Conservation (phyloP, 1,140 invertebrate species). For the Euschistus heros region DNA sequence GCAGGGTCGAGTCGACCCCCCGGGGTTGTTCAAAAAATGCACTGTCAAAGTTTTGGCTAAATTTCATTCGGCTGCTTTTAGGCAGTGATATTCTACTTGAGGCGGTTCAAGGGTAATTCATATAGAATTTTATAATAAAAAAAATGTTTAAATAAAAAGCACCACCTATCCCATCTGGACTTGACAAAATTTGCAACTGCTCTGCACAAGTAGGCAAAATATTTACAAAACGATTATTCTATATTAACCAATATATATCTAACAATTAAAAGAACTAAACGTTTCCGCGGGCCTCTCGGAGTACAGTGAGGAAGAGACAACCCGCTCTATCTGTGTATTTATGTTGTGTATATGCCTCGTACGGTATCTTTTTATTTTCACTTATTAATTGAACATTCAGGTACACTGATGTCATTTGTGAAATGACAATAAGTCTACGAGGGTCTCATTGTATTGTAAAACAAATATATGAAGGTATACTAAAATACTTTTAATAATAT, state of each 20-base stretch:
- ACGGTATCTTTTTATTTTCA: slow-evolving; percentile 11
- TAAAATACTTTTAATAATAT: slow-evolving; percentile 21
- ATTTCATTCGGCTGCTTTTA: background rate
- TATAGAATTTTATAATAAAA: slow-evolving; percentile 8
- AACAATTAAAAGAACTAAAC: background rate
- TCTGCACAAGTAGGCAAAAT: slow-evolving; percentile 12
- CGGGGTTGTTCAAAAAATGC: slow-evolving; percentile 26
- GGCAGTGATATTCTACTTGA: background rate
- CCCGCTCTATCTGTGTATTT: background rate
- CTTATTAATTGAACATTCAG: slow-evolving; percentile 19
- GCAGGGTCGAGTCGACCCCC: slow-evolving; percentile 23
- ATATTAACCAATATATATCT: background rate
- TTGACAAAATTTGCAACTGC: slow-evolving; percentile 26
- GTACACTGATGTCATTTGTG: slow-evolving; percentile 14
- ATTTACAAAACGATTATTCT: slow-evolving; percentile 9
- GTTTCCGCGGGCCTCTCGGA: background rate
- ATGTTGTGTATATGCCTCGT: slow-evolving; percentile 5
- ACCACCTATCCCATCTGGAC: slow-evolving; percentile 21
- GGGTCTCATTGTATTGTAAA: slow-evolving; percentile 16
- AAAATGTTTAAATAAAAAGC: slow-evolving; percentile 19
- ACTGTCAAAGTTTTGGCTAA: slow-evolving; percentile 13
- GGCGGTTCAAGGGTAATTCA: background rate
- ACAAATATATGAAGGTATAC: slow-evolving; percentile 11
- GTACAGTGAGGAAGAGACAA: slow-evolving; percentile 5
- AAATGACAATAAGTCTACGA: slow-evolving; percentile 24